A percentile compares a stretch with the other conserved stretches of the same genome.
These are phyloP conservation scores for Subanguina moxae DNA, from an alignment of 1,140 invertebrate species.

Conservation along the genomic window DNA sequence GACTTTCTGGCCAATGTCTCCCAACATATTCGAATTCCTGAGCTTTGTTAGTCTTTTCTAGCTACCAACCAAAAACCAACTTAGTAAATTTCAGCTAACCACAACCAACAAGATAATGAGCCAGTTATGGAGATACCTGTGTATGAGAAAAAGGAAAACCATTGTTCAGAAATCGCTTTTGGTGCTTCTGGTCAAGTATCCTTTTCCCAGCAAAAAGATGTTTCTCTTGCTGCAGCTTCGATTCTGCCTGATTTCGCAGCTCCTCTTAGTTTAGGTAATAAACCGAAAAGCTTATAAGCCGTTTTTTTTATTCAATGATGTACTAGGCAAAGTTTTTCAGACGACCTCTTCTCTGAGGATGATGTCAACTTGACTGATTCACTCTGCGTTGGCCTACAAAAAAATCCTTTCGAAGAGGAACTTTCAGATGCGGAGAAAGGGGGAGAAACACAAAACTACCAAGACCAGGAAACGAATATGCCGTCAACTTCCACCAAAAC, in stretches of 20 bases:
- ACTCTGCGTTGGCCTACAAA: slow-evolving; percentile 6
- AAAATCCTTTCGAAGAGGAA: not conserved
- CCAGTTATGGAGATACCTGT: slow-evolving; percentile 31
- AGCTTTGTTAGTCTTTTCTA: not conserved
- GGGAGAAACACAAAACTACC: not conserved
- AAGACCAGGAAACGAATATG: not conserved
- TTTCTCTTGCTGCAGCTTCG: not conserved
- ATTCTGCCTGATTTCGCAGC: slow-evolving; percentile 4
- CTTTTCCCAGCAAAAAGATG: slow-evolving; percentile 5
- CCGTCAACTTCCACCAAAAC: not conserved
- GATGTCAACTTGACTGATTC: slow-evolving; percentile 28
- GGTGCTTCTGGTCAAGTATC: not conserved
- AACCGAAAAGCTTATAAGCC: too few species aligned
- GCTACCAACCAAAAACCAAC: not conserved
- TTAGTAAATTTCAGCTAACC: not conserved
- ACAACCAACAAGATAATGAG: slow-evolving; percentile 10
- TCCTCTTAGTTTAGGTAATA: not conserved
- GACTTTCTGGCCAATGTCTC: slow-evolving; percentile 36
- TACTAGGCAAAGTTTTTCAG: too few species aligned
- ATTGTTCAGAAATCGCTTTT: not conserved
- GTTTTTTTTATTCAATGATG: too few species aligned
- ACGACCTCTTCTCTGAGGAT: slow-evolving; percentile 27
- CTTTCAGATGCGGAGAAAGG: not conserved
- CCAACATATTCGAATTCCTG: slow-evolving; percentile 12
- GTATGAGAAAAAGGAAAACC: not conserved